Percentiles rank a stretch among this genome's conserved stretches.
These are phyloP conservation scores for Lacerta bilineata DNA, from an alignment of 2,797 vertebrate genomes.

Conservation along the genomic window DNA sequence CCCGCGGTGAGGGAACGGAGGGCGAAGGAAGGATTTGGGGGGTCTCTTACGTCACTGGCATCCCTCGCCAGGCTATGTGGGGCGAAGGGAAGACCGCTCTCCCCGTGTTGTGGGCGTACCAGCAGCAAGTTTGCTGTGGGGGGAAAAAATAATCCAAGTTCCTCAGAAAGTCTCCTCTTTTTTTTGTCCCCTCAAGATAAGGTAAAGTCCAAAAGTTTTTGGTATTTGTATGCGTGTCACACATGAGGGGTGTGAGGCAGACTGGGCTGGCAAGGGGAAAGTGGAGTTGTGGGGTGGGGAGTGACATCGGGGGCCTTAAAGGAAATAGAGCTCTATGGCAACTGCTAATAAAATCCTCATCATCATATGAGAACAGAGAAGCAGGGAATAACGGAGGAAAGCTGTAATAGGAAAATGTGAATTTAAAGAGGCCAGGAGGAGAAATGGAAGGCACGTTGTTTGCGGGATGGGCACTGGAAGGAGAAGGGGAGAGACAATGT, in stretches of 20 bases:
- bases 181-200: slow-evolving; percentile 11
- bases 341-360: slow-evolving; percentile 42
- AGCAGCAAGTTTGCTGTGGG: not conserved
- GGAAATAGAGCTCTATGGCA: not conserved
- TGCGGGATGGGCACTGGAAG: not conserved
- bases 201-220: slow-evolving; percentile 60
- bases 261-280: slow-evolving; percentile 18
- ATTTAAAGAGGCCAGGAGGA: not conserved
- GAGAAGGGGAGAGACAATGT: not conserved
- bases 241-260: slow-evolving; percentile 10
- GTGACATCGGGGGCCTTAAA: not conserved
- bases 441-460: not conserved
- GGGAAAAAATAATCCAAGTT: not conserved
- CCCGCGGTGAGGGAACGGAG: not conserved
- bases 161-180: not conserved
- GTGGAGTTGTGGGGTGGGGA: not conserved
- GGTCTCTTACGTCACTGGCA: not conserved
- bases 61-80: slow-evolving; percentile 18
- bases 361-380: slow-evolving; percentile 41
- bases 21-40: not conserved
- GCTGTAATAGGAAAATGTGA: not conserved
- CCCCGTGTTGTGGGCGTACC: not conserved
- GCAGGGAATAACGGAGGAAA: slow-evolving; percentile 12
- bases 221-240: not conserved
- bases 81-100: not conserved